These are phyloP conservation scores for Mobula hypostoma DNA, from an alignment of 2,113 vertebrate species.

Conservation along the genomic window DNA sequence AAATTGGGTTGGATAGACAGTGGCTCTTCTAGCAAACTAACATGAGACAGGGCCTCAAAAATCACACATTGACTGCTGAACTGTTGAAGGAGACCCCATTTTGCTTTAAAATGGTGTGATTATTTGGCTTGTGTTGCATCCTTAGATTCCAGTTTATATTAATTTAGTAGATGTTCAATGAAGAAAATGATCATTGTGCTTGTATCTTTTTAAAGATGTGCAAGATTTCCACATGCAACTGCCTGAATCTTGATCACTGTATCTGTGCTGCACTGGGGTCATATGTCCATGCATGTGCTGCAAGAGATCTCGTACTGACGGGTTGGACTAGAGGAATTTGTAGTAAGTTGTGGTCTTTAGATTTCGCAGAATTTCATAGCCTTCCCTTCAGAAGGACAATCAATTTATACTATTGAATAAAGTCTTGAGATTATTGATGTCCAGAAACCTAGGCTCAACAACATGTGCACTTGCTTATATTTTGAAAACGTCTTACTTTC, in stretches of 20 bases:
- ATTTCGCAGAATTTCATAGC: background rate
- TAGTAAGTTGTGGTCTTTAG: constrained; percentile 8
- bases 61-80: background rate
- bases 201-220: constrained; percentile 17
- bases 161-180: background rate
- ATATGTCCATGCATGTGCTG: constrained; percentile 28
- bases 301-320: background rate
- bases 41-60: too few relatives aligned
- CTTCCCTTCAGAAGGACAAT: background rate
- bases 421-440: background rate
- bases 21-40: too few relatives aligned
- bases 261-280: constrained; percentile 20
- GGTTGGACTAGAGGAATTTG: background rate
- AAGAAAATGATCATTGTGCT: background rate
- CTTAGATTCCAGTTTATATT: background rate
- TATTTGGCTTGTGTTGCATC: background rate
- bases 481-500: too few relatives aligned
- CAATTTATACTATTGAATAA: background rate
- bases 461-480: too few relatives aligned
- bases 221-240: background rate
- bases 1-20: too few relatives aligned
- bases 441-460: background rate
- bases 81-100: background rate
- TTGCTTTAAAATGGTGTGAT: background rate
- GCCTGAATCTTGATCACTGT: background rate